A percentile compares a stretch with the other conserved stretches of the same genome.
Evolutionary conservation across 2,113 vertebrate genomes (phyloP).

Genomic region (Brachionichthys hirsutus): DNA sequence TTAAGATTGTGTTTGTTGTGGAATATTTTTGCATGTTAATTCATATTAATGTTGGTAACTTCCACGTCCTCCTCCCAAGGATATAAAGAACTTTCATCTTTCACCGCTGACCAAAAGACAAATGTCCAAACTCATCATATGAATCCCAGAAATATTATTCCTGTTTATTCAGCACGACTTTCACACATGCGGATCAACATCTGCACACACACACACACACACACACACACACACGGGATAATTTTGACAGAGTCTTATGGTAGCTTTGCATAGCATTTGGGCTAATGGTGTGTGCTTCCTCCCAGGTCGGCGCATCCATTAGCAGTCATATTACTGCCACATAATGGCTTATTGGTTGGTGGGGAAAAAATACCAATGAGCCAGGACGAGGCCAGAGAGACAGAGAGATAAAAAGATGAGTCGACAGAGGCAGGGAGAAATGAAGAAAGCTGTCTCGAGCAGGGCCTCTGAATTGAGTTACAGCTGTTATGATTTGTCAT

Average conservation of each 20-base stretch:
- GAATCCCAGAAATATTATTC: conserved; percentile 16
- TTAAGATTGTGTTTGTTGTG: not conserved
- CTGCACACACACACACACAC: not conserved
- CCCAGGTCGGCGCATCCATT: conserved; percentile 74
- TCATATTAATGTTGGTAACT: not conserved
- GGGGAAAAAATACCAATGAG: conserved; percentile 64
- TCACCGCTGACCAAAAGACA: conserved; percentile 8
- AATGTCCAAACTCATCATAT: conserved; percentile 22
- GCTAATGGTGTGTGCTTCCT: conserved; percentile 74
- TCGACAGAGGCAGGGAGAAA: conserved; percentile 44
- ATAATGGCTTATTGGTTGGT: conserved; percentile 78
- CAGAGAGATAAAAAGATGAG: conserved; percentile 42
- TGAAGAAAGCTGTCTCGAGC: conserved; percentile 58
- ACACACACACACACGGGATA: conserved; percentile 33
- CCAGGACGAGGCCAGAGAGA: conserved; percentile 44
- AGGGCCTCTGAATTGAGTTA: conserved; percentile 75
- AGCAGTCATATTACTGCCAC: conserved; percentile 76
- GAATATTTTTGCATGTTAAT: not conserved
- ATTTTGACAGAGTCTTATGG: conserved; percentile 67
- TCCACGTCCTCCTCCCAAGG: not conserved
- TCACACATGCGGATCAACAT: not conserved
- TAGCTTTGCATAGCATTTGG: conserved; percentile 66
- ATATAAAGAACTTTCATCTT: not conserved
- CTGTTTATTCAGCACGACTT: conserved; percentile 6
- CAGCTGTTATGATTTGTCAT: conserved; percentile 75